Percentiles rank a stretch among this genome's conserved stretches.
Conservation (phyloP, 2,797 vertebrate genomes). For the Thunnus albacares region DNA sequence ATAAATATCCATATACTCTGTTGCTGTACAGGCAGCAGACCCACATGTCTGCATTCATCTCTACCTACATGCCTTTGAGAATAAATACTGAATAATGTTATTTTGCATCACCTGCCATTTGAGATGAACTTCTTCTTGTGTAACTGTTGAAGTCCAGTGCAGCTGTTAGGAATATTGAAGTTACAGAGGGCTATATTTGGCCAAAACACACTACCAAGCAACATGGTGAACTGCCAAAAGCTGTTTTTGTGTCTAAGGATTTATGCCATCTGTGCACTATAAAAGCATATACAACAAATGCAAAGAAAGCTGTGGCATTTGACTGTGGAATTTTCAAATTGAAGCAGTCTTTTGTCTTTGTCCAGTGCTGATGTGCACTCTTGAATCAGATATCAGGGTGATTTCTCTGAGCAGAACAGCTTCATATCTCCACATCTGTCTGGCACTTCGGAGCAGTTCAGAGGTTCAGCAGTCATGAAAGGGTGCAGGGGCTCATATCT, state of each 20-base stretch:
- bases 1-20: too few relatives aligned
- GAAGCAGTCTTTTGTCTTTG: background rate
- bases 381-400: constrained; percentile 11
- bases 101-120: background rate
- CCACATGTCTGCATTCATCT: too few relatives aligned
- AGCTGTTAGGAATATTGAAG: background rate
- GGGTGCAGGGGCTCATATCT: constrained; percentile 13
- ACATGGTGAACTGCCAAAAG: background rate
- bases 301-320: background rate
- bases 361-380: background rate
- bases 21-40: too few relatives aligned
- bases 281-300: background rate
- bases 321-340: constrained; percentile 4
- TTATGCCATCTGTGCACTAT: background rate
- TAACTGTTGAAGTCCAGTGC: too few relatives aligned
- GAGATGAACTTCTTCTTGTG: too few relatives aligned
- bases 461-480: constrained; percentile 14
- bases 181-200: background rate
- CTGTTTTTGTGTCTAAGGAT: background rate
- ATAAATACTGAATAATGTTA: too few relatives aligned
- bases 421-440: constrained; percentile 44
- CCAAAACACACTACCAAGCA: background rate
- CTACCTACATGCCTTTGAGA: too few relatives aligned
- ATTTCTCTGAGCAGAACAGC: constrained; percentile 18
- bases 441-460: constrained; percentile 13